Conservation (phyloP, 2,797 vertebrate species). For the Spinibarbus caldwelli region DNA sequence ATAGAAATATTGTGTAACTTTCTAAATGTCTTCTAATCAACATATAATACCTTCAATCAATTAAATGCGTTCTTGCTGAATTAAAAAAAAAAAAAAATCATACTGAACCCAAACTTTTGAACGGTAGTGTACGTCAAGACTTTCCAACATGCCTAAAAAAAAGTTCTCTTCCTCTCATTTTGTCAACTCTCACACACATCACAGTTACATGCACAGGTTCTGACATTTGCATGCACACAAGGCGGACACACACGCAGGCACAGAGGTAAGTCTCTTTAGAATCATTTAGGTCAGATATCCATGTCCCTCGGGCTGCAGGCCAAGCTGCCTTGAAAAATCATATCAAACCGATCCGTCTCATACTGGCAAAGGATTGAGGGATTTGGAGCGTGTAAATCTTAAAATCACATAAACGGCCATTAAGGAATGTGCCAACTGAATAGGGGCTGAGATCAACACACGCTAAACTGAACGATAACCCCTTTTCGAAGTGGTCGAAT, state of each 20-base stretch:
- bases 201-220: conserved; percentile 28
- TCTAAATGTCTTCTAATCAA: background rate
- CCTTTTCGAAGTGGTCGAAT: background rate
- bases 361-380: conserved; percentile 79
- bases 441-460: conserved; percentile 60
- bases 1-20: background rate
- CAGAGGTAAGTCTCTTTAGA: conserved; percentile 68
- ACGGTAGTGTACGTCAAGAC: background rate
- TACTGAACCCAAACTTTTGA: background rate
- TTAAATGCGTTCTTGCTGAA: background rate
- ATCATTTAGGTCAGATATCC: conserved; percentile 85
- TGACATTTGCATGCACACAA: conserved; percentile 40
- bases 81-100: background rate
- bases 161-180: background rate
- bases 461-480: conserved; percentile 18
- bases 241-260: conserved; percentile 7
- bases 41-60: background rate
- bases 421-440: conserved; percentile 72
- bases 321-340: conserved; percentile 78
- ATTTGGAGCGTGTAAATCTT: conserved; percentile 81
- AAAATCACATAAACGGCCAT: conserved; percentile 73
- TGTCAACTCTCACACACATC: conserved; percentile 24
- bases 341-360: conserved; percentile 78
- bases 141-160: background rate
- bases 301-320: conserved; percentile 72